Percentiles rank a stretch among this genome's conserved stretches.
phyloP scores from a whole-genome alignment of 2,113 vertebrate species.

The Urocolius indicus region DNA sequence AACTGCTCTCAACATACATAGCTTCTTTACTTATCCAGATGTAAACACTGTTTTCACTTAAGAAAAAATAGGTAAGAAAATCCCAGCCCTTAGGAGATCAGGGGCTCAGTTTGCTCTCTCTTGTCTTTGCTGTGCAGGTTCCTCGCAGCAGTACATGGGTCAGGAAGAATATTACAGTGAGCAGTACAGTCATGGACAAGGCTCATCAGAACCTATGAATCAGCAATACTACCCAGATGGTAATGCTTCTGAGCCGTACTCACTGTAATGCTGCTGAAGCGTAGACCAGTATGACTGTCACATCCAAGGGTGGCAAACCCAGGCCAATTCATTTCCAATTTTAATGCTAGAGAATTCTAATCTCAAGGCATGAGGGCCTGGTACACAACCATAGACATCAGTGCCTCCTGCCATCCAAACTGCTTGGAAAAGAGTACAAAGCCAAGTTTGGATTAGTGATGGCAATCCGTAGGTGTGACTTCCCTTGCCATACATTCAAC shows the following conservation, averaged over 20 bases:
- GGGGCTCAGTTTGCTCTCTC: neutral
- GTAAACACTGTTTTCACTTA: neutral
- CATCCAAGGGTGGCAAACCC: neutral
- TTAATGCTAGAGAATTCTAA: neutral
- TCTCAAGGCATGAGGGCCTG: neutral
- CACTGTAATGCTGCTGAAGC: neutral
- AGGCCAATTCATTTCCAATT: neutral
- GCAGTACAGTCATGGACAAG: slow-evolving; percentile 92
- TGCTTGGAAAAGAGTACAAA: neutral
- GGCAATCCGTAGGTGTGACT: neutral
- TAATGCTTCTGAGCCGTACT: slow-evolving; percentile 70
- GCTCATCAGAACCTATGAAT: slow-evolving; percentile 89
- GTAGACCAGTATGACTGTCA: neutral
- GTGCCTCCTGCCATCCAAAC: neutral
- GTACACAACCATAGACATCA: neutral
- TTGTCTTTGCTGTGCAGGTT: slow-evolving; percentile 79
- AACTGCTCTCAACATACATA: neutral
- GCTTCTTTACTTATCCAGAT: neutral
- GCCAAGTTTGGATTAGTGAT: neutral
- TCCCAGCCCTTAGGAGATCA: neutral
- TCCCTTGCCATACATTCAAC: neutral
- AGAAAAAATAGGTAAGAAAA: neutral
- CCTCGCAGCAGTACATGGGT: slow-evolving; percentile 92
- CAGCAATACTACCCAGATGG: slow-evolving; percentile 96
- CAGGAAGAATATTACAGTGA: slow-evolving; percentile 97